These are phyloP conservation scores for Schrankia costaestrigalis DNA, from an alignment of 2,888 invertebrate genomes.

Conservation along the genomic window DNA sequence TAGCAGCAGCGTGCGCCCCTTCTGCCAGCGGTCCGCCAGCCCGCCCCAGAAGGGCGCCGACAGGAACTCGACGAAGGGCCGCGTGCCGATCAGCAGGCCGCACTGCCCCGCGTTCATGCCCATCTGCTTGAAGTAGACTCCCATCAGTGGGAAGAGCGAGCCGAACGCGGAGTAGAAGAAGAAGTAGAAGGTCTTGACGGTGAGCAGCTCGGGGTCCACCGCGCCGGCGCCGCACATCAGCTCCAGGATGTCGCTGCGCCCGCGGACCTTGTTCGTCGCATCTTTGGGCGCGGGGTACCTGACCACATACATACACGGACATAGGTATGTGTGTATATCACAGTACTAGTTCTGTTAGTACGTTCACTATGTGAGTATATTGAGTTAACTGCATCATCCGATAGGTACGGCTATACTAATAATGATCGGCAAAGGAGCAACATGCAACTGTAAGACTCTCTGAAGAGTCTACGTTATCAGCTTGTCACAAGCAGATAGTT, in stretches of 20 bases:
- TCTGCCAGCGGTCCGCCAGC: constrained; percentile 93
- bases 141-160: constrained; percentile 98
- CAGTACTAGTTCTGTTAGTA: too few relatives aligned
- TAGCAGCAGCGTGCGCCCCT: constrained; percentile 92
- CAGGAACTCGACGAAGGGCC: constrained; percentile 98
- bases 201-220: constrained; percentile 94
- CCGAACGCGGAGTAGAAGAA: constrained; percentile 99
- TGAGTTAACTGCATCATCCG: too few relatives aligned
- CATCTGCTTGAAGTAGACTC: constrained; percentile 99
- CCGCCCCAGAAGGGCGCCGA: constrained; percentile 99
- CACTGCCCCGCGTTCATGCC: constrained; percentile 99
- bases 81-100: constrained; percentile 95
- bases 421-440: too few relatives aligned
- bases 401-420: too few relatives aligned
- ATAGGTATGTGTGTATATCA: too few relatives aligned
- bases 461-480: too few relatives aligned
- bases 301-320: too few relatives aligned
- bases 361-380: too few relatives aligned
- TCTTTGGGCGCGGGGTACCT: constrained; percentile 93
- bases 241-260: constrained; percentile 91
- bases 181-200: constrained; percentile 99
- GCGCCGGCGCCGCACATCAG: constrained; percentile 88
- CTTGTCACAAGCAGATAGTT: too few relatives aligned
- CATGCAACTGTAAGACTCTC: too few relatives aligned
- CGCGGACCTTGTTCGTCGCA: constrained; percentile 93